phyloP scores from a whole-genome alignment of 2,888 invertebrate species.

The Pyrrhia umbra region DNA sequence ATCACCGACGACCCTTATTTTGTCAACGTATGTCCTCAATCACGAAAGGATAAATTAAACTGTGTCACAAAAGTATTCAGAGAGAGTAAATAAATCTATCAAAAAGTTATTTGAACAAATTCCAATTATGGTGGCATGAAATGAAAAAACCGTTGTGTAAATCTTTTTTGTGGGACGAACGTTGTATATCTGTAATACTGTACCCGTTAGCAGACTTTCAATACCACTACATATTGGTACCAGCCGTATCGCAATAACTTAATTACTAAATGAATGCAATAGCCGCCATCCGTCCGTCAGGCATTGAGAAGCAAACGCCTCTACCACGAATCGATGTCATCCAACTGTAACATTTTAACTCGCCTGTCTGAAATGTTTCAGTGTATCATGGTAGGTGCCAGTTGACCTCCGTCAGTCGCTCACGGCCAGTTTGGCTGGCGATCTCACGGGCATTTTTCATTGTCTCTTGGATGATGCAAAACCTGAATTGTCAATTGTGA shows the following conservation, averaged over 20 bases:
- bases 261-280: constrained; percentile 63
- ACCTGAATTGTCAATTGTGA: constrained; percentile 69
- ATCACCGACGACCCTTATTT: too few relatives aligned
- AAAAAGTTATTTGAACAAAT: constrained; percentile 11
- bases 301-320: constrained; percentile 49
- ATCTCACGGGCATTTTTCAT: constrained; percentile 78
- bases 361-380: constrained; percentile 28
- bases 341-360: constrained; percentile 17
- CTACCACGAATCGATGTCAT: constrained; percentile 49
- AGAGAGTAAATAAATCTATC: constrained; percentile 23
- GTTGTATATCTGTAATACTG: constrained; percentile 5
- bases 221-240: constrained; percentile 38
- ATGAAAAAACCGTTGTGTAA: constrained; percentile 23
- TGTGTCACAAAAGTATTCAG: not conserved
- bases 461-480: constrained; percentile 77
- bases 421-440: constrained; percentile 79
- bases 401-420: constrained; percentile 80
- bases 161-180: constrained; percentile 1
- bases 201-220: constrained; percentile 44
- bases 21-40: not conserved
- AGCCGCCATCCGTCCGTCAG: constrained; percentile 45
- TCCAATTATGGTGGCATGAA: constrained; percentile 8
- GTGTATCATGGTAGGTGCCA: constrained; percentile 64
- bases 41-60: not conserved
- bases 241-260: constrained; percentile 56